Base-by-base conservation (phyloP, 2,888 invertebrate species). In the Scaptomyza cyrtandrae region DNA sequence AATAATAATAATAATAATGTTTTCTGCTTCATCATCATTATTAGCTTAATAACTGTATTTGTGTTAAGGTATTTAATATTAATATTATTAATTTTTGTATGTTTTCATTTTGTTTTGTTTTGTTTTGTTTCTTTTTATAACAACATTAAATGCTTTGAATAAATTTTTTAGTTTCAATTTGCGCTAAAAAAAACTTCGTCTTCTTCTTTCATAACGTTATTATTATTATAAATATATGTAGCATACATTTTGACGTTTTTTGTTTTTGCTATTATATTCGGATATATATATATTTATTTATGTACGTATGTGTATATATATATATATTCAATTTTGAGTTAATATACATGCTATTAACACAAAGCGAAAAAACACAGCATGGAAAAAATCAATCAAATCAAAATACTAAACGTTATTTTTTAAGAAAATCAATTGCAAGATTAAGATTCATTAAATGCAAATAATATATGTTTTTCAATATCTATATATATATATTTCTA, bases 361-460 rank as follows among this genome's bases (percentile, higher is more conserved):
- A 50, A 13, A 5, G 24, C 24, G 5, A 67, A 39, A 67, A 39
- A 58, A 56, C 61, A 61, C 56, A 35, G 39, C 24, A 6, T 27
- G 27, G 6, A 6, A 29, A 29, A 29, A 19, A 53, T 10, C 19
- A 19, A 53, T 10, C 19, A 50, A 27, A 55, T n/a, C 5, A 24
- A 24, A 24, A 41, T 29, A 56, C 29, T 39, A 55, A 66, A 58
- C 11, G 53, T 64, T 64, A 56, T 59, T 76, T 59, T 76, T 37
- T 52, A 62, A 71, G 53, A 61, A 57, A 71, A 64, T 43, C 56
- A 65, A 14, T 39, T 6, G 64, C 24, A 24, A 24, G 24, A 4
- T 59, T 35, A 13, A 80, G 64, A 48, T 80, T 71, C 72, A 76
- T 76, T 77, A 77, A 75, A 75, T 77, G 75, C 78, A 72, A 66